Percentiles rank a stretch among this genome's conserved stretches.
phyloP scores from a whole-genome alignment of 1,140 invertebrate species.

The Drosophila virilis region DNA sequence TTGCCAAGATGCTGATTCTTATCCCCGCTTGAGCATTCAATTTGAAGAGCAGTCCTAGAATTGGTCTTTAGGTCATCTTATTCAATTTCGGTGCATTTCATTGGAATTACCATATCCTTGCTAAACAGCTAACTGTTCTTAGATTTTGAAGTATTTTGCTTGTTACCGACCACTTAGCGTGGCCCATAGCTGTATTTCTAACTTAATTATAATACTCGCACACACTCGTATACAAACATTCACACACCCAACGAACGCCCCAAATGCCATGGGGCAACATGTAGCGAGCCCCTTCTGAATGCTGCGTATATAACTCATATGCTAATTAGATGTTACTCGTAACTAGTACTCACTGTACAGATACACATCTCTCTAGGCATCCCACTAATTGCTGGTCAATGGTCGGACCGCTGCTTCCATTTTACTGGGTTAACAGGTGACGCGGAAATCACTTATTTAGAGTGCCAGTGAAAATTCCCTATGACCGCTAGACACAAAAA shows the following conservation, averaged over 20 bases:
- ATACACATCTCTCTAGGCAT: slow-evolving; percentile 50
- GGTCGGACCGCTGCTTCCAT: slow-evolving; percentile 46
- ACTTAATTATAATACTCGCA: slow-evolving; percentile 34
- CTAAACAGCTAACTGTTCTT: slow-evolving; percentile 27
- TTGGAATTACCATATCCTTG: slow-evolving; percentile 17
- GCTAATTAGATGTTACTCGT: slow-evolving; percentile 65
- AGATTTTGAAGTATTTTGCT: not conserved
- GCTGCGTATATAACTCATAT: slow-evolving; percentile 52
- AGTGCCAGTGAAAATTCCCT: slow-evolving; percentile 52
- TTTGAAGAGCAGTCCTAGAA: slow-evolving; percentile 15
- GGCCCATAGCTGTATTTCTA: slow-evolving; percentile 22
- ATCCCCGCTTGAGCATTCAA: slow-evolving; percentile 47
- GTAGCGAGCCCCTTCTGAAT: slow-evolving; percentile 30
- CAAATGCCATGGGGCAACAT: slow-evolving; percentile 16
- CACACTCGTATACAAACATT: slow-evolving; percentile 35
- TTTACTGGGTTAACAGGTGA: slow-evolving; percentile 78
- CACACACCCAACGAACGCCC: slow-evolving; percentile 38
- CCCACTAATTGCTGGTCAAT: slow-evolving; percentile 72
- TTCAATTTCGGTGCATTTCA: not conserved
- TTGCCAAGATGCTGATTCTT: slow-evolving; percentile 9
- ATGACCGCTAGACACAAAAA: slow-evolving; percentile 58
- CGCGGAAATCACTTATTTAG: slow-evolving; percentile 54
- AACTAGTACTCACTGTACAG: slow-evolving; percentile 46
- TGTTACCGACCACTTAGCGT: slow-evolving; percentile 32
- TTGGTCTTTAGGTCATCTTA: slow-evolving; percentile 1